Conservation (phyloP, 2,888 invertebrate species). For the Coleophora deauratella region DNA sequence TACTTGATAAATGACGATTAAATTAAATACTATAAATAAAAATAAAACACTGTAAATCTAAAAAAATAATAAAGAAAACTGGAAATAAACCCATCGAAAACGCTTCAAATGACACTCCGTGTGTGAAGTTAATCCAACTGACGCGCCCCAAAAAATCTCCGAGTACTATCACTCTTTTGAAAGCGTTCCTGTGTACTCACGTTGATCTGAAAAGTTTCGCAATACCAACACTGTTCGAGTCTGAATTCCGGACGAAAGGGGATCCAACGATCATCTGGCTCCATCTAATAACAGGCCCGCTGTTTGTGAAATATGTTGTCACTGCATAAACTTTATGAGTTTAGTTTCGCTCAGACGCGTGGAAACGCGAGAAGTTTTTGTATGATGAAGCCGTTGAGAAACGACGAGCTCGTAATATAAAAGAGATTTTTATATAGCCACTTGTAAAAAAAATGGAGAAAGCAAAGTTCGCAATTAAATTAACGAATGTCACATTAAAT, state of each 20-base stretch:
- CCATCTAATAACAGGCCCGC: slow-evolving; percentile 59
- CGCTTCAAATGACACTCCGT: slow-evolving; percentile 15
- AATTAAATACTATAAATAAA: no score
- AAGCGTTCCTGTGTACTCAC: slow-evolving; percentile 71
- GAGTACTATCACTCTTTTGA: slow-evolving; percentile 55
- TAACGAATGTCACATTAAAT: slow-evolving; percentile 43
- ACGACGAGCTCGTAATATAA: slow-evolving; percentile 28
- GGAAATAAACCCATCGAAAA: background rate
- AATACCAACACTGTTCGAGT: slow-evolving; percentile 59
- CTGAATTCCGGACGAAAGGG: slow-evolving; percentile 37
- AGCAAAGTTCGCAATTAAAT: no score
- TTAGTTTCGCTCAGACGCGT: slow-evolving; percentile 47
- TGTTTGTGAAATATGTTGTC: slow-evolving; percentile 68
- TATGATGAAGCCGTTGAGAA: slow-evolving; percentile 35
- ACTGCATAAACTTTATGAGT: slow-evolving; percentile 69
- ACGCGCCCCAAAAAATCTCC: slow-evolving; percentile 37
- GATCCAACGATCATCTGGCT: slow-evolving; percentile 56
- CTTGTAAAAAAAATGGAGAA: no score
- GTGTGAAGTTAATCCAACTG: slow-evolving; percentile 55
- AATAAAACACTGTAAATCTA: no score
- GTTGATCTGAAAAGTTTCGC: slow-evolving; percentile 69
- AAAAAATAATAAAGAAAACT: no score
- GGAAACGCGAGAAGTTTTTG: slow-evolving; percentile 43
- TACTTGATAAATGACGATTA: no score
- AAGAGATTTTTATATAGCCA: no score